phyloP scores from a whole-genome alignment of 2,797 vertebrate genomes.

The Otus scops region DNA sequence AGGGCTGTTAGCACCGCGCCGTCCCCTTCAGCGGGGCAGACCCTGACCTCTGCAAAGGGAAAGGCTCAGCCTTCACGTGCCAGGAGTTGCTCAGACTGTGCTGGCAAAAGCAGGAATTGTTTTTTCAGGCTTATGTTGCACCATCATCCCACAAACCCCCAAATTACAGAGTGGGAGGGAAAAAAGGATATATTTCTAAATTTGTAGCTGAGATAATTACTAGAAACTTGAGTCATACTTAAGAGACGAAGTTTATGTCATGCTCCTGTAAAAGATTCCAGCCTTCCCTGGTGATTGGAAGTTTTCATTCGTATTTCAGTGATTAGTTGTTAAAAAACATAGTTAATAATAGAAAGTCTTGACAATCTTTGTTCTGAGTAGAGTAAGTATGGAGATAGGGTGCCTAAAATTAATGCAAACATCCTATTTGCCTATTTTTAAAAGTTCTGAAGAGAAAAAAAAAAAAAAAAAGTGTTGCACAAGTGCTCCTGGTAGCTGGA shows the following conservation, averaged over 20 bases:
- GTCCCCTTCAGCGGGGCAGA: background rate
- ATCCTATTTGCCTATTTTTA: background rate
- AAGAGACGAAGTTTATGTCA: background rate
- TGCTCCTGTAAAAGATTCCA: background rate
- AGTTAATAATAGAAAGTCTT: background rate
- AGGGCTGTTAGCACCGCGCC: background rate
- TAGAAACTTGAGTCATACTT: slow-evolving; percentile 12
- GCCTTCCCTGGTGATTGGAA: background rate
- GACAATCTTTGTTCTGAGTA: background rate
- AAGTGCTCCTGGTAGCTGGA: background rate
- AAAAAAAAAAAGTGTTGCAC: background rate
- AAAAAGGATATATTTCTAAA: background rate
- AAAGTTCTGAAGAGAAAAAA: background rate
- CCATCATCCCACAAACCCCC: background rate
- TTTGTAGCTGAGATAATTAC: background rate
- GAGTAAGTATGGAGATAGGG: background rate
- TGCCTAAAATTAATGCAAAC: background rate
- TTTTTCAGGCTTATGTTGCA: background rate
- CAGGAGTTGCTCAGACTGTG: background rate
- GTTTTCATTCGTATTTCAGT: background rate
- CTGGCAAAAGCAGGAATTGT: background rate
- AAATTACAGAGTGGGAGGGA: background rate
- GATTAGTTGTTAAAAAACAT: background rate
- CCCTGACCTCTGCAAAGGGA: background rate
- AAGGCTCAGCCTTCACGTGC: background rate